phyloP scores from a whole-genome alignment of 2,113 vertebrate genomes.

The Istiophorus platypterus region DNA sequence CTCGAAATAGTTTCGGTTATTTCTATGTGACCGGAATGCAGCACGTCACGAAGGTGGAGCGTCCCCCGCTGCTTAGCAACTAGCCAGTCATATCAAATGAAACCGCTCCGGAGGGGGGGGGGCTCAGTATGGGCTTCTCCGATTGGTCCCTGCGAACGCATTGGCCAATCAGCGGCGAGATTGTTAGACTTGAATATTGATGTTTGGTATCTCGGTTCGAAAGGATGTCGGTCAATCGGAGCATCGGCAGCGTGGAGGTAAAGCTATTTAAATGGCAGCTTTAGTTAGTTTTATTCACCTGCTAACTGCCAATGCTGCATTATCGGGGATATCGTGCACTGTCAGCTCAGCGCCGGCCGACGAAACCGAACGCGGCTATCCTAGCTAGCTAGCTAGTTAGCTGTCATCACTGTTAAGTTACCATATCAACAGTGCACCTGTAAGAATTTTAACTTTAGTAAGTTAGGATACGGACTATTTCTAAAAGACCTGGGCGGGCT shows the following conservation, averaged over 20 bases:
- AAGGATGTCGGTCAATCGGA: constrained; percentile 81
- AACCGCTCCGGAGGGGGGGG: neutral
- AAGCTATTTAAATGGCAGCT: neutral
- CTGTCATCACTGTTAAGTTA: constrained; percentile 25
- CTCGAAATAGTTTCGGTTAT: neutral
- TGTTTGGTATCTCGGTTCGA: constrained; percentile 53
- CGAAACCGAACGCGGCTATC: neutral
- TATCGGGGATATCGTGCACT: accelerated
- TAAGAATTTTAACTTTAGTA: neutral
- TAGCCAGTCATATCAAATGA: neutral
- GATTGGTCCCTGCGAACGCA: constrained; percentile 59
- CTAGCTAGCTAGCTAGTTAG: constrained; percentile 39
- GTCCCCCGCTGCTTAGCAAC: constrained; percentile 79
- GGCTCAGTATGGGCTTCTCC: constrained; percentile 29
- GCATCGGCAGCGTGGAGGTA: constrained; percentile 81
- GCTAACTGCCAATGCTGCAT: too few species aligned
- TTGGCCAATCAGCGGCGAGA: constrained; percentile 63
- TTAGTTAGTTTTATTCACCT: neutral
- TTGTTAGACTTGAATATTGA: constrained; percentile 45
- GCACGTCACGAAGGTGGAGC: constrained; percentile 20
- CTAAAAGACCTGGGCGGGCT: neutral
- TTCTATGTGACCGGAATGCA: neutral
- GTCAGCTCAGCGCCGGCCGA: neutral
- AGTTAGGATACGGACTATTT: neutral
- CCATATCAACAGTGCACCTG: constrained; percentile 39